Base-by-base conservation (phyloP, 2,888 invertebrate genomes). In the Xestobium rufovillosum region DNA sequence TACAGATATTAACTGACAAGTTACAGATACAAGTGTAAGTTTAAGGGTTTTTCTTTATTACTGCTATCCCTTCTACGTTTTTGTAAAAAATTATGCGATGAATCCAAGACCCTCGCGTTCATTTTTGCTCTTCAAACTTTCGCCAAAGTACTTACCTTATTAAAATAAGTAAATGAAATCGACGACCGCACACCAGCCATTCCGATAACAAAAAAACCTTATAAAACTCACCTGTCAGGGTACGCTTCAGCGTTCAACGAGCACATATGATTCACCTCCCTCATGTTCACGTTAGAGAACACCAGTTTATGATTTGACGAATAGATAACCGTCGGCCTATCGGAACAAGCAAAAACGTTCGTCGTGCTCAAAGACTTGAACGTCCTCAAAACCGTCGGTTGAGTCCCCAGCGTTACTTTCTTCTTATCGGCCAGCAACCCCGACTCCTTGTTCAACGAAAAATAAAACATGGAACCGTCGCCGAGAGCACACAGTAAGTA, bases 261-360 rank as follows among this genome's bases (percentile, higher is more conserved):
- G 66, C 97, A 97, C 94, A 98, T 97, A 59, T 96, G 94, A 55
- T 90, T 90, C 0, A 98, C 91, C 63, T 90, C 90, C 56, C 88
- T 88, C 34, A 91, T 72, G 62, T 91, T 95, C 2, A 95, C 96
- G 67, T 96, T 97, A n/a, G 95, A 95, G 68, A 96, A 96, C 2
- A 96, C 95, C 17, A 96, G 74, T 66, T 96, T 96, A 63, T 95
- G 92, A 68, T 96, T 96, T n/a, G 94, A 94, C 3, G 95, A 96
- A 70, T 97, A 98, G 50, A 98, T 96, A 9, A 98, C 97, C 0
- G 97, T 96, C 0, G 97, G 97, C 32, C 97, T 77, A 66, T 98
- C 97, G 0, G 95, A 96, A 65, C 98, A 98, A 13, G 96, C 98
- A 70, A 98, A 98, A 19, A 98, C 95, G 64, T 96, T 97, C 10